Evolutionary conservation across 2,113 vertebrate species (phyloP).

Genomic region (Cyphotilapia sp.): DNA sequence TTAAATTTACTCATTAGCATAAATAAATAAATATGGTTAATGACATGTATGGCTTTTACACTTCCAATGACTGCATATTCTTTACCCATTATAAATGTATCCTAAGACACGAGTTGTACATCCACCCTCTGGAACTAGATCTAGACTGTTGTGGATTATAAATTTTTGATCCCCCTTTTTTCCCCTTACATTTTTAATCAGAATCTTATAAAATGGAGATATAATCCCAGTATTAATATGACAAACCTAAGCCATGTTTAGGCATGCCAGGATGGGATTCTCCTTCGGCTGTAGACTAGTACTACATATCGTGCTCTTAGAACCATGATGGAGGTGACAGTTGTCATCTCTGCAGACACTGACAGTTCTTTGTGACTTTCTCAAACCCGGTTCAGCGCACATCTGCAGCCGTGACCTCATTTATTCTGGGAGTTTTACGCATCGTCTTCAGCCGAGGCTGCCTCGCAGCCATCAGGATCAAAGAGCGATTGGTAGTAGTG

Average conservation of each 20-base stretch:
- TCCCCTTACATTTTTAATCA: neutral
- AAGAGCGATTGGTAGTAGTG: conserved; percentile 49
- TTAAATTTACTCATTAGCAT: neutral
- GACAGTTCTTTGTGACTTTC: neutral
- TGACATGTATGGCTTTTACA: neutral
- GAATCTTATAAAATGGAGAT: neutral
- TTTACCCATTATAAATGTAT: neutral
- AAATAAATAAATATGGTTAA: neutral
- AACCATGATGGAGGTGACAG: neutral
- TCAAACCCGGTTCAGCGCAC: neutral
- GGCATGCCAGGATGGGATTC: neutral
- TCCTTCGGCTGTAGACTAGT: neutral
- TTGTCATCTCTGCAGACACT: conserved; percentile 5
- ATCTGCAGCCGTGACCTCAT: conserved; percentile 49
- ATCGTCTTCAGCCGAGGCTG: neutral
- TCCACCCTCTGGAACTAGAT: neutral
- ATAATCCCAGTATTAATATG: neutral
- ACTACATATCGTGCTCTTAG: neutral
- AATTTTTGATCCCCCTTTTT: neutral
- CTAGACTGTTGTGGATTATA: neutral
- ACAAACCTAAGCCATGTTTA: neutral
- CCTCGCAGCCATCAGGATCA: conserved; percentile 51
- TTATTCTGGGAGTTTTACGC: conserved; percentile 20
- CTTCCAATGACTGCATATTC: neutral
- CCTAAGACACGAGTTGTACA: neutral